Evolutionary conservation across 1,140 invertebrate species (phyloP).

Genomic region (Platyscapa corneri): DNA sequence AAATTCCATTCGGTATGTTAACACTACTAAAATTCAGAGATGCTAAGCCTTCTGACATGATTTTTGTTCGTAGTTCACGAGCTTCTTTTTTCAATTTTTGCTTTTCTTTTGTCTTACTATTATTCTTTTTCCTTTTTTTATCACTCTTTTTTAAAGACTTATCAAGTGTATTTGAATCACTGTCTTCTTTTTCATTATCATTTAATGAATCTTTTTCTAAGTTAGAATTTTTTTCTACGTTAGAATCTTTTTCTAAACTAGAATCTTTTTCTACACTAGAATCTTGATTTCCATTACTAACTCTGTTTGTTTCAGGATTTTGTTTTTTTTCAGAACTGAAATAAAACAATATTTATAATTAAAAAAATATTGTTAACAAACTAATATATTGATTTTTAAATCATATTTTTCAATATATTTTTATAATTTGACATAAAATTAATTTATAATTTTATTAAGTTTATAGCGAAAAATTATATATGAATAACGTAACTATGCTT

Average conservation of each 20-base stretch:
- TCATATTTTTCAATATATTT: too few relatives aligned
- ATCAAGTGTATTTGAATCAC: conserved; percentile 36
- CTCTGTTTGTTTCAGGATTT: neutral
- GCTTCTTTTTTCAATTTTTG: conserved; percentile 73
- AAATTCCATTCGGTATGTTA: conserved; percentile 46
- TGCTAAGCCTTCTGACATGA: conserved; percentile 68
- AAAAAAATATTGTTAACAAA: neutral
- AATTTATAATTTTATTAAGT: too few relatives aligned
- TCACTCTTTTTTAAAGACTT: conserved; percentile 54
- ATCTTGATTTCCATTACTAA: conserved; percentile 52
- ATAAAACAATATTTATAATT: neutral
- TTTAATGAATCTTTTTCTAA: conserved; percentile 47
- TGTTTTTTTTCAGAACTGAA: conserved; percentile 31
- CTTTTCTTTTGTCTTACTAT: conserved; percentile 66
- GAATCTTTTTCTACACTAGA: conserved; percentile 48
- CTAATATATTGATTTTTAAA: neutral
- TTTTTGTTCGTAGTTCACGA: conserved; percentile 66
- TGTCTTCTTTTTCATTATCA: conserved; percentile 15
- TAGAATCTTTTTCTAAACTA: conserved; percentile 52
- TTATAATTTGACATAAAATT: too few relatives aligned
- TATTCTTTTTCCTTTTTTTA: conserved; percentile 64
- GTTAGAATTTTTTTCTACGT: conserved; percentile 37
- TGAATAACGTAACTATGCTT: too few relatives aligned
- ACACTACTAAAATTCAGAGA: conserved; percentile 60
- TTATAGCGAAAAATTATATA: too few relatives aligned